A percentile compares a stretch with the other conserved stretches of the same genome.
Conservation (phyloP, 1,140 invertebrate species). For the Ips nitidus region DNA sequence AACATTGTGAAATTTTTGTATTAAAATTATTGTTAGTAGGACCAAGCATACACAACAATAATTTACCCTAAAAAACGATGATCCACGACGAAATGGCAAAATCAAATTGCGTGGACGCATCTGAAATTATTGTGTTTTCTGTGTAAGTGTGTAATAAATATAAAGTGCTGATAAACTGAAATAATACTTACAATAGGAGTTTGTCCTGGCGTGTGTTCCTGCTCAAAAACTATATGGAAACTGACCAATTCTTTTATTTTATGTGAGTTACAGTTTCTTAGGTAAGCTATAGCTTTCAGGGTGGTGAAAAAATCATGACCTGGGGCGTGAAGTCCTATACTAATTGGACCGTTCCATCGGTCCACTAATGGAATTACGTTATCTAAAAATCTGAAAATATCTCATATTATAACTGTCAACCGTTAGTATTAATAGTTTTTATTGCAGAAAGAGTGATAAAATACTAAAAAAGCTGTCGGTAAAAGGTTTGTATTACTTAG, state of each 20-base stretch:
- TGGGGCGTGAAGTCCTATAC: constrained; percentile 69
- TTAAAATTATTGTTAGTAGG: too few species aligned
- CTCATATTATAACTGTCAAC: not conserved
- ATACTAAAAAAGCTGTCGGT: too few species aligned
- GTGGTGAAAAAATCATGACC: constrained; percentile 64
- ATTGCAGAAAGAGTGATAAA: too few species aligned
- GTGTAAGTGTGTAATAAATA: not conserved
- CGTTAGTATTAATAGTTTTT: too few species aligned
- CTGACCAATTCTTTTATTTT: constrained; percentile 61
- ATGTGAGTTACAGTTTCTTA: constrained; percentile 56
- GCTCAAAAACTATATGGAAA: constrained; percentile 68
- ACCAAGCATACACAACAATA: too few species aligned
- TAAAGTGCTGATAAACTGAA: not conserved
- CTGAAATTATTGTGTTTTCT: not conserved
- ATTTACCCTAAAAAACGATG: too few species aligned
- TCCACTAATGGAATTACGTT: constrained; percentile 44
- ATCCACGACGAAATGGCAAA: too few species aligned
- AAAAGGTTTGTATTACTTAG: not conserved
- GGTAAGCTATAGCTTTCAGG: constrained; percentile 60
- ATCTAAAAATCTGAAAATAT: constrained; percentile 43
- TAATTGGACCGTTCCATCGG: constrained; percentile 63
- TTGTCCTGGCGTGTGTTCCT: constrained; percentile 58
- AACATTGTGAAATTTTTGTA: too few species aligned
- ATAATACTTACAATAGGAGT: not conserved
- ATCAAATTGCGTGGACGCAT: not conserved